Evolutionary conservation across 2,113 vertebrate species (phyloP).

Genomic region (Emydocephalus ijimae): DNA sequence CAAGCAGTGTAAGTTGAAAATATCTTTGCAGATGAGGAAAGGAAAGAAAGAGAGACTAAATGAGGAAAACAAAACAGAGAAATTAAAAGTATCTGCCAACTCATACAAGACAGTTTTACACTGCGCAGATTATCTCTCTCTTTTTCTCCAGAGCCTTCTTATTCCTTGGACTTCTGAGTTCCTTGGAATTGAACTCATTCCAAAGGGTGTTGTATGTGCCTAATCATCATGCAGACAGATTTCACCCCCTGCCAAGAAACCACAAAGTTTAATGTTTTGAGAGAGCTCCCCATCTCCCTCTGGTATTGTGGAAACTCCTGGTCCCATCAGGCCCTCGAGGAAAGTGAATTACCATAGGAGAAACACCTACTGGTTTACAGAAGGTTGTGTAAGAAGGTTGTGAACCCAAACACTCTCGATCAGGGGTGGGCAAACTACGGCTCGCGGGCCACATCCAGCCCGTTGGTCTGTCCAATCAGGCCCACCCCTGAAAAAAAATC

Average conservation of each 20-base stretch:
- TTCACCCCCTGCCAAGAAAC: not conserved
- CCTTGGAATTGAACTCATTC: not conserved
- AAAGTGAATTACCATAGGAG: slow-evolving; percentile 24
- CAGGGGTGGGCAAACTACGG: no score
- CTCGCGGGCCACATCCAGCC: no score
- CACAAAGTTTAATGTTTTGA: slow-evolving; percentile 36
- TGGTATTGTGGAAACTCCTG: slow-evolving; percentile 52
- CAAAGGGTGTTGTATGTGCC: not conserved
- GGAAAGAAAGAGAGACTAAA: no score
- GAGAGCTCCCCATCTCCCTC: slow-evolving; percentile 51
- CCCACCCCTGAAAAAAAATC: no score
- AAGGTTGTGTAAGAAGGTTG: accelerated
- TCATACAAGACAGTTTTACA: not conserved
- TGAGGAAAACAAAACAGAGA: not conserved
- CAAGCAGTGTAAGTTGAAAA: not conserved
- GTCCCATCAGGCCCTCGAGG: slow-evolving; percentile 51
- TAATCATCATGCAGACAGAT: not conserved
- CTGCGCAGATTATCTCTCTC: accelerated
- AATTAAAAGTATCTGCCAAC: not conserved
- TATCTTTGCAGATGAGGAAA: not conserved
- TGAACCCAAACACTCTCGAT: not conserved
- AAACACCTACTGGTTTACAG: accelerated
- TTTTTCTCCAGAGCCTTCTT: not conserved
- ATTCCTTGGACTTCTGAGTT: not conserved
- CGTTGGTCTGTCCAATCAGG: no score